Conservation (phyloP, 1,140 invertebrate genomes). For the Galleria mellonella region DNA sequence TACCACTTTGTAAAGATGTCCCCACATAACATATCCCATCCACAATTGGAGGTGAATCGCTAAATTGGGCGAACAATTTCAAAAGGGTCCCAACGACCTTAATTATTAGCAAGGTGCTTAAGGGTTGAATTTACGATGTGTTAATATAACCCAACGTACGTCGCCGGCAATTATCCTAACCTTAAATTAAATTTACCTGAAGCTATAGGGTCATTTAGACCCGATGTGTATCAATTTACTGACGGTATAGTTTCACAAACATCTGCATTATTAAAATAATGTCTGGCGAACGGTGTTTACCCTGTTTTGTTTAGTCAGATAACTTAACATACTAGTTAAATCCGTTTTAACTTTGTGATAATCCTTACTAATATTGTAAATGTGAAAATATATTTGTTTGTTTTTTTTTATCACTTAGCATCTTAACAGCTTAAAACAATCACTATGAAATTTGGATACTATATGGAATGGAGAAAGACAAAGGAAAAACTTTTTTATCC, state of each 20-base stretch:
- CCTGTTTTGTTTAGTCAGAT: too few relatives aligned
- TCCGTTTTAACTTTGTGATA: too few relatives aligned
- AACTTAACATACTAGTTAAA: too few relatives aligned
- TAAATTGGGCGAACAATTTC: conserved; percentile 37
- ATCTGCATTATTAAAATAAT: neutral
- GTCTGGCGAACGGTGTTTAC: too few relatives aligned
- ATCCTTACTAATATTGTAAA: too few relatives aligned
- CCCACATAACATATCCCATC: conserved; percentile 5
- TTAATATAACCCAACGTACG: conserved; percentile 52
- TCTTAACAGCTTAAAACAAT: too few relatives aligned
- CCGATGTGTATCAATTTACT: conserved; percentile 8
- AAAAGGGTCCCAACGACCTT: conserved; percentile 44
- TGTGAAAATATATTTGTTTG: too few relatives aligned
- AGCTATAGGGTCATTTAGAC: conserved; percentile 26
- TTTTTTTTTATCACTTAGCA: too few relatives aligned
- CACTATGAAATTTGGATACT: too few relatives aligned
- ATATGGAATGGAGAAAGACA: too few relatives aligned
- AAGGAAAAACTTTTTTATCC: too few relatives aligned
- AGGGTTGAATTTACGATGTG: conserved; percentile 61
- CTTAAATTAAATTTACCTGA: conserved; percentile 66
- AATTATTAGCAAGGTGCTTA: conserved; percentile 66
- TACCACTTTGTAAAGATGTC: conserved; percentile 7
- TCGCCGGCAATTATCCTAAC: conserved; percentile 43
- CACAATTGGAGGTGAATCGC: conserved; percentile 14
- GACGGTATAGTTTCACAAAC: neutral